These are phyloP conservation scores for Mormoops blainvillei DNA, from an alignment of 2,113 vertebrate genomes.

Conservation along the genomic window DNA sequence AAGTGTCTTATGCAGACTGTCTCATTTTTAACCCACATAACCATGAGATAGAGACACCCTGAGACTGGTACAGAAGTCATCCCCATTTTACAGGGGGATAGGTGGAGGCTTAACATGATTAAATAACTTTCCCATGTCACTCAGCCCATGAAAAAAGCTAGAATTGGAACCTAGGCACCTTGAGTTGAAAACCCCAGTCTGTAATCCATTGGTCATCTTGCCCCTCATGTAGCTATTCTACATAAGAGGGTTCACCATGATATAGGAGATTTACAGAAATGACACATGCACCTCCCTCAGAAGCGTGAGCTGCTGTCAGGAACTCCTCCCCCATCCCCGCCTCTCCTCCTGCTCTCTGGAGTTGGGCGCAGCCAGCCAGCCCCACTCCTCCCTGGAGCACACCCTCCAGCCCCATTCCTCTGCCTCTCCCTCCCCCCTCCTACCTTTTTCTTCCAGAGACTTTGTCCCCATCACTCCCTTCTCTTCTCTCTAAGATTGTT, in stretches of 20 bases:
- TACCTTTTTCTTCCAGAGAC: background rate
- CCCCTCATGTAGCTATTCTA: background rate
- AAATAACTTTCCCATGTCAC: background rate
- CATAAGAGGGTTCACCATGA: background rate
- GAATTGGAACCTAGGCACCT: background rate
- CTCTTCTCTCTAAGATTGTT: background rate
- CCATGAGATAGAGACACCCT: background rate
- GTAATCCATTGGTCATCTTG: accelerated
- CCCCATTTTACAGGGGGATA: background rate
- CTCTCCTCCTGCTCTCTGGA: background rate
- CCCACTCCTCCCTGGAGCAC: background rate
- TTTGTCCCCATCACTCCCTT: background rate
- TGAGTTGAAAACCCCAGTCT: background rate
- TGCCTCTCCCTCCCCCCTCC: accelerated
- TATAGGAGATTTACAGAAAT: background rate
- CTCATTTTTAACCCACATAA: background rate
- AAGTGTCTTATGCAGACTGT: background rate
- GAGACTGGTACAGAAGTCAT: background rate
- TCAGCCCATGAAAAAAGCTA: background rate
- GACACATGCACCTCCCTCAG: background rate
- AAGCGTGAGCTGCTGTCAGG: background rate
- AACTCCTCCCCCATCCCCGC: too few relatives aligned
- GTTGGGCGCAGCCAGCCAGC: background rate
- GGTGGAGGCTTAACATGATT: background rate
- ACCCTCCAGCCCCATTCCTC: background rate